Evolutionary conservation across 2,113 vertebrate species (phyloP), one percentile per base, ranked within the genome.

Genomic region (Baryphthengus martii): DNA sequence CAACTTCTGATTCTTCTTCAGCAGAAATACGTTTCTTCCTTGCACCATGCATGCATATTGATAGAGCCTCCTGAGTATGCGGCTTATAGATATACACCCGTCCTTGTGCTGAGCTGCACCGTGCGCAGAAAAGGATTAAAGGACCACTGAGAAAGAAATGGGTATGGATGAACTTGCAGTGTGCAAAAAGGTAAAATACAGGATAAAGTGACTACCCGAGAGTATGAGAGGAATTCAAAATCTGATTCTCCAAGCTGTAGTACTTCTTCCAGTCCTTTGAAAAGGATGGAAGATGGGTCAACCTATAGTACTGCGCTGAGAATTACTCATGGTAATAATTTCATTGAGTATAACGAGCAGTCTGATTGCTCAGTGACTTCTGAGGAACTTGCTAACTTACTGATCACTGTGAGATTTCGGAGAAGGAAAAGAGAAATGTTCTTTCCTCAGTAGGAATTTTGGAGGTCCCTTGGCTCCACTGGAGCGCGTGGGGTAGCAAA

Each of bases 21-120:
- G 79, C 59, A 93, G 83, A 94, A 96, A 92, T 90, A 67, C n/a
- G 20, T 86, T 88, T 68, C 75, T 91, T 55, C 85, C 83, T 84
- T 78, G 61, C 44, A 76, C 79, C 24, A 11, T 6, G 25, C 75
- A 20, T 94, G 74, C 86, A 81, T 93, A 96, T 80, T 86, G 92
- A 86, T 77, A 81, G 68, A 81, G 47, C 52, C 93, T 88, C 47
- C 72, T 16, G 65, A 93, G 72, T 58, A 70, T 24, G 1, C 5
- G 24, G 90, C 82, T 93, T 90, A 63, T 1, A 78, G 85, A 88
- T 89, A 91, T 72, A 63, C 61, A 37, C 72, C 50, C 4, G 1
- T 80, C 78, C 71, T 68, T 90, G 72, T 65, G 82, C 85, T 93
- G 88, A 92, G 72, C 88, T 91, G 83, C 52, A 84, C 49, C 85